A percentile compares a stretch with the other conserved stretches of the same genome.
phyloP scores from a whole-genome alignment of 2,888 invertebrate species.

The Thymelicus acteon region DNA sequence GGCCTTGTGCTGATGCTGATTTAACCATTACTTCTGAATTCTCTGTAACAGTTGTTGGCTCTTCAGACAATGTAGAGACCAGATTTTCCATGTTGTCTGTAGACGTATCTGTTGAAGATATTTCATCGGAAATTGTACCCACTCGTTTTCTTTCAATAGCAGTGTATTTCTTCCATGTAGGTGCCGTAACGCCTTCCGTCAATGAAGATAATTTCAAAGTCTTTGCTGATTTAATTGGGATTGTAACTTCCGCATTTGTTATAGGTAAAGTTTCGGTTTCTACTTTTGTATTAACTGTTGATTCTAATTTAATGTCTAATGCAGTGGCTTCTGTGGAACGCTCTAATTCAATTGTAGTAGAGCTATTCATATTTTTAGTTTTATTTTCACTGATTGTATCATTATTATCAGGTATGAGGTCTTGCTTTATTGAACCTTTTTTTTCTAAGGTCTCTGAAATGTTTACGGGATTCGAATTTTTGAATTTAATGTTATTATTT shows the following conservation, averaged over 20 bases:
- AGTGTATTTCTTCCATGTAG: constrained; percentile 51
- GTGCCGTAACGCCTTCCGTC: constrained; percentile 24
- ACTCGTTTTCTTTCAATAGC: constrained; percentile 54
- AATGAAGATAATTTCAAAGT: constrained; percentile 13
- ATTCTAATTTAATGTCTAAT: background rate
- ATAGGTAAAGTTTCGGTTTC: background rate
- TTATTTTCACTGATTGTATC: constrained; percentile 23
- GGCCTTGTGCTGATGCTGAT: constrained; percentile 50
- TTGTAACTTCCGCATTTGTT: background rate
- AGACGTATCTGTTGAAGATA: background rate
- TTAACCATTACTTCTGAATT: constrained; percentile 48
- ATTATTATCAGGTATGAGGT: background rate
- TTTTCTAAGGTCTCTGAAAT: background rate
- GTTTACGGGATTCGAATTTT: background rate
- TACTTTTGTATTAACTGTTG: background rate
- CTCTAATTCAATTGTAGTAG: background rate
- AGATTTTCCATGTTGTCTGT: constrained; percentile 16
- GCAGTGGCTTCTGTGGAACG: background rate
- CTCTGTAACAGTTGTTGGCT: constrained; percentile 41
- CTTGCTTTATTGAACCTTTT: background rate
- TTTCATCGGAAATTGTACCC: constrained; percentile 4
- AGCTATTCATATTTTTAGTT: constrained; percentile 30
- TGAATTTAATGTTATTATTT: background rate
- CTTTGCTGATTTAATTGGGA: constrained; percentile 1
- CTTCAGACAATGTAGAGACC: constrained; percentile 41